Base-by-base conservation (phyloP, 2,113 vertebrate genomes). In the Falcunculus frontatus region DNA sequence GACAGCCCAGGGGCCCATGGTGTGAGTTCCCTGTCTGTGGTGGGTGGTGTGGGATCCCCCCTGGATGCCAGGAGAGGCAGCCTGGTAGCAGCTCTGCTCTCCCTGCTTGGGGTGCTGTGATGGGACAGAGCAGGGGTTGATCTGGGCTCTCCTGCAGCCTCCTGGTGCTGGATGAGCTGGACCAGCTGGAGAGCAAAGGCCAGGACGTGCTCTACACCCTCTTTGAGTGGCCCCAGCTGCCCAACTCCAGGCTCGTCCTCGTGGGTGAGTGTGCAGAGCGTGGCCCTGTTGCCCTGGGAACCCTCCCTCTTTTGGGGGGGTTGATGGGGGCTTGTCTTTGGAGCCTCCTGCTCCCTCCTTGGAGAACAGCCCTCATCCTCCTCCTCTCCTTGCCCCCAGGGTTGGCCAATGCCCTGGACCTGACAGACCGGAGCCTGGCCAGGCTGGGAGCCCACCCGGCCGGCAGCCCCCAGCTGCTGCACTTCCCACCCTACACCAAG, bases 161-260 rank as follows among this genome's bases (percentile, higher is more conserved):
- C 26, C 92, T 99, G 91, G 98, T 99, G 69, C 93, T 99, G 96
- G 99, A 99, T 17, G 99, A 99, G 92, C 98, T 99, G 99, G 99
- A 99, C 88, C 99, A 99, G 96, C 98, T 99, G 97, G 99, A 99
- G 96, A 99, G 99, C 90, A 99, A 98, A 91, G 98, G 98, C 16
- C 99, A 99, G 93, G 99, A 99, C 3, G 99, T 99, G 42, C 98
- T 99, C 11, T 99, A 99, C 97, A 99, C 99, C 9, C 97, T 99
- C 52, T 99, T 99, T 37, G 99, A 99, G 60, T 99, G 99, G 99
- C 98, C 99, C 0, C 98, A 94, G 95, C 98, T 99, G 39, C 96
- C 96, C 6, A 62, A 74, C 68, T 99, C 99, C 41, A 98, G 99
- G 33, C 96, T 99, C 1, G 98, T 99, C 85, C 98, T 99, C 2